A percentile compares a stretch with the other conserved stretches of the same genome.
These are phyloP conservation scores for Caenorhabditis doughertyi DNA, from an alignment of 2,888 invertebrate genomes.

Conservation along the genomic window DNA sequence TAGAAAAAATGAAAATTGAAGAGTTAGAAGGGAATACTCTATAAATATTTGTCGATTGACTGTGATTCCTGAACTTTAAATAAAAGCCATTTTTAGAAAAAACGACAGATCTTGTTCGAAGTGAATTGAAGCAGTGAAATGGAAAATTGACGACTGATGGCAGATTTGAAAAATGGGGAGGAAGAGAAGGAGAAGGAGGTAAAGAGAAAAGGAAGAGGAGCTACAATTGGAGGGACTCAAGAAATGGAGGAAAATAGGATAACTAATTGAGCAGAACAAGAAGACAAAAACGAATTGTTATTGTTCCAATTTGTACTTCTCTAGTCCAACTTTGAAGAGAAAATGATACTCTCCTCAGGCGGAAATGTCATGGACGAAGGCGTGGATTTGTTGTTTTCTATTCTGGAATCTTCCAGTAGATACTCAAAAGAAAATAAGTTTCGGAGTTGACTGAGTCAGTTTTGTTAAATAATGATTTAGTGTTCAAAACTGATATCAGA, in stretches of 20 bases:
- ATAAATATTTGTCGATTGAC: slow-evolving; percentile 46
- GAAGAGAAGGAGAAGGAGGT: slow-evolving; percentile 5
- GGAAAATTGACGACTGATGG: slow-evolving; percentile 48
- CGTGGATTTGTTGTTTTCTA: not conserved
- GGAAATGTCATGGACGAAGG: slow-evolving; percentile 9
- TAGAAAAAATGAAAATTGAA: slow-evolving; percentile 7
- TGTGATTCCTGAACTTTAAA: slow-evolving; percentile 42
- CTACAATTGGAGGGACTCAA: not conserved
- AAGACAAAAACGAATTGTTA: slow-evolving; percentile 33
- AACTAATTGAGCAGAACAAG: slow-evolving; percentile 39
- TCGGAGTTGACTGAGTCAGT: no score
- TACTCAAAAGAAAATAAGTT: no score
- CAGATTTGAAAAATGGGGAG: slow-evolving; percentile 29
- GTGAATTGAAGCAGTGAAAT: slow-evolving; percentile 18
- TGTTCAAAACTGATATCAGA: no score
- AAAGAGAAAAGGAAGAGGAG: slow-evolving; percentile 8
- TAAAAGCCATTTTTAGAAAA: slow-evolving; percentile 20
- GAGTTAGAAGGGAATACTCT: not conserved
- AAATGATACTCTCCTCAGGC: slow-evolving; percentile 16
- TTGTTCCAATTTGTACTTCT: slow-evolving; percentile 40
- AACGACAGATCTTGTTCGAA: slow-evolving; percentile 14
- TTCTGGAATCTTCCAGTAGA: not conserved
- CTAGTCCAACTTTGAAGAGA: not conserved
- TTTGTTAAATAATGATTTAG: no score
- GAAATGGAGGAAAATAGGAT: slow-evolving; percentile 30